Evolutionary conservation across 2,888 invertebrate genomes (phyloP).

Genomic region (Epinotia ramella): DNA sequence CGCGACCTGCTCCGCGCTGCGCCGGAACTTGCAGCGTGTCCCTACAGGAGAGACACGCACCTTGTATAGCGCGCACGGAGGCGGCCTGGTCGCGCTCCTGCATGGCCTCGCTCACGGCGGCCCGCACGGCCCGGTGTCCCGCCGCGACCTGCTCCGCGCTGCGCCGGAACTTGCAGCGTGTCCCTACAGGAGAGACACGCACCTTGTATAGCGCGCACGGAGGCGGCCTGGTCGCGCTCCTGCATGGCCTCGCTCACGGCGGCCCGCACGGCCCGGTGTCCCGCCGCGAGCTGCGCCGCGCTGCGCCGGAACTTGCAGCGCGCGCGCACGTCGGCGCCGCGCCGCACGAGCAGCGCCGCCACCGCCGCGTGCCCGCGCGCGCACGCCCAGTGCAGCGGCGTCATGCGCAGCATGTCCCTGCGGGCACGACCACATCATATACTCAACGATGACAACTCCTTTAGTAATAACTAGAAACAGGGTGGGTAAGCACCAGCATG

Average conservation of each 20-base stretch:
- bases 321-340: constrained; percentile 89
- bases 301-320: constrained; percentile 71
- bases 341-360: constrained; percentile 88
- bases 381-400: constrained; percentile 97
- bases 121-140: constrained; percentile 53
- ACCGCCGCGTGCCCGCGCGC: constrained; percentile 89
- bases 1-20: constrained; percentile 75
- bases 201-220: constrained; percentile 46
- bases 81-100: constrained; percentile 46
- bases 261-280: constrained; percentile 54
- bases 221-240: constrained; percentile 46
- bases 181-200: no score
- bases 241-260: constrained; percentile 43
- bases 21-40: background rate
- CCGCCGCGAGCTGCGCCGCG: constrained; percentile 73
- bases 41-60: no score
- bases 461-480: no score
- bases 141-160: background rate
- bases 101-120: constrained; percentile 47
- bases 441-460: no score
- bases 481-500: no score
- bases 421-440: background rate
- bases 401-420: constrained; percentile 85
- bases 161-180: background rate
- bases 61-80: constrained; percentile 39